A percentile compares a stretch with the other conserved stretches of the same genome.
These are phyloP conservation scores for Ochotona princeps DNA, from an alignment of 2,113 vertebrate species.

Conservation along the genomic window DNA sequence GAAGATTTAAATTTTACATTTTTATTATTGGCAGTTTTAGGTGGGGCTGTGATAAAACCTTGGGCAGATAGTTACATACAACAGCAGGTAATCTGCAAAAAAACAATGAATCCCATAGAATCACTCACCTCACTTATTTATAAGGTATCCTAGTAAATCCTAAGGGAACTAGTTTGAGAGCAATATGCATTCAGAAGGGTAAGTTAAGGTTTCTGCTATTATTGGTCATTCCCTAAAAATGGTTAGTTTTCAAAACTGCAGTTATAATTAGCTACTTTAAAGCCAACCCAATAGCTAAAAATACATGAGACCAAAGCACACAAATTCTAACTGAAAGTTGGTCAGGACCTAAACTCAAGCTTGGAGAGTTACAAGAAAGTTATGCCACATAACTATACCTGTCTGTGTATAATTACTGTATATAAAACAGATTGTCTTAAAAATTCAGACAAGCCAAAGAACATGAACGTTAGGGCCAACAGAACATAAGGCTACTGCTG, in stretches of 20 bases:
- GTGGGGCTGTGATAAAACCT: neutral
- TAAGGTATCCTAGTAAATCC: slow-evolving; percentile 17
- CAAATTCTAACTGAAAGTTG: neutral
- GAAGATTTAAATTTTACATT: slow-evolving; percentile 10
- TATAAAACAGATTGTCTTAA: no score
- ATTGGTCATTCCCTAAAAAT: neutral
- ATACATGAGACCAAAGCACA: neutral
- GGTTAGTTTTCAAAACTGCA: neutral
- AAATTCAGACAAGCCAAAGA: neutral
- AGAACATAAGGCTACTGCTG: neutral
- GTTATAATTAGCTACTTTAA: slow-evolving; percentile 6
- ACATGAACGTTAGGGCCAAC: slow-evolving; percentile 2
- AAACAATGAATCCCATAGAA: neutral
- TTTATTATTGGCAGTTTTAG: neutral
- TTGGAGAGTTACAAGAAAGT: neutral
- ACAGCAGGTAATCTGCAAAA: neutral
- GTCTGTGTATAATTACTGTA: neutral
- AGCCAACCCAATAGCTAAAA: slow-evolving; percentile 16
- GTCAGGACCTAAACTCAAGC: neutral
- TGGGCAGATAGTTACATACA: neutral
- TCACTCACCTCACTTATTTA: neutral
- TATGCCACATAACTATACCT: neutral
- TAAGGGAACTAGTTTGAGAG: slow-evolving; percentile 46
- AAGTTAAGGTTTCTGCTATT: slow-evolving; percentile 5
- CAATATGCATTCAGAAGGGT: slow-evolving; percentile 27